phyloP scores from a whole-genome alignment of 2,797 vertebrate genomes.

The Mus minutoides region DNA sequence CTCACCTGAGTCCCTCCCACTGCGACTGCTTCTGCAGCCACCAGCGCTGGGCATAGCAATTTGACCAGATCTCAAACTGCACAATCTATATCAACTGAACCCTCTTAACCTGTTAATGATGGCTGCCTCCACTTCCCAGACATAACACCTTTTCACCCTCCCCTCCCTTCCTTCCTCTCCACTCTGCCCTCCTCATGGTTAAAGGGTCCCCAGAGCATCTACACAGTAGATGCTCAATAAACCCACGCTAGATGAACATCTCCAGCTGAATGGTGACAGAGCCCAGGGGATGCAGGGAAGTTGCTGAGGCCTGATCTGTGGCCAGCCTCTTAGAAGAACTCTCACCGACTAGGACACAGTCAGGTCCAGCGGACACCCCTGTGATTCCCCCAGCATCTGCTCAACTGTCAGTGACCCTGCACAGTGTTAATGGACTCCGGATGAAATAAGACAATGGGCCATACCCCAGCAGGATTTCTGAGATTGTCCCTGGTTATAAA shows the following conservation, averaged over 20 bases:
- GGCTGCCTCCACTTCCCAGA: neutral
- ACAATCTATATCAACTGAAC: neutral
- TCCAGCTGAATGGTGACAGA: neutral
- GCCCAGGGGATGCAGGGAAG: accelerated
- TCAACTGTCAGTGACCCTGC: slow-evolving; percentile 76
- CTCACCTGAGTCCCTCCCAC: neutral
- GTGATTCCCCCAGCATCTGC: slow-evolving; percentile 61
- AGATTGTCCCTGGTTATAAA: slow-evolving; percentile 88
- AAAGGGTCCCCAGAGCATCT: neutral
- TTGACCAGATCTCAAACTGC: neutral
- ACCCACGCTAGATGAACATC: accelerated
- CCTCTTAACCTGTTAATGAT: neutral
- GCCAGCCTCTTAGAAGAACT: neutral
- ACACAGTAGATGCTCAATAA: neutral
- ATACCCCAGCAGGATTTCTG: slow-evolving; percentile 81
- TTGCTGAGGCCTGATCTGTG: neutral
- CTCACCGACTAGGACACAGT: neutral
- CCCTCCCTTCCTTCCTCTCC: neutral
- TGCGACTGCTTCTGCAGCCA: neutral
- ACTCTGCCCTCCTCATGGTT: neutral
- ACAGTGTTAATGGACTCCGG: slow-evolving; percentile 71
- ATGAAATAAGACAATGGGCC: neutral
- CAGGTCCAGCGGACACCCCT: slow-evolving; percentile 6
- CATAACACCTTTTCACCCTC: neutral
- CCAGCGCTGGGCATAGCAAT: neutral